Conservation (phyloP, 2,797 vertebrate species). For the Hypotaenidia okinawae region DNA sequence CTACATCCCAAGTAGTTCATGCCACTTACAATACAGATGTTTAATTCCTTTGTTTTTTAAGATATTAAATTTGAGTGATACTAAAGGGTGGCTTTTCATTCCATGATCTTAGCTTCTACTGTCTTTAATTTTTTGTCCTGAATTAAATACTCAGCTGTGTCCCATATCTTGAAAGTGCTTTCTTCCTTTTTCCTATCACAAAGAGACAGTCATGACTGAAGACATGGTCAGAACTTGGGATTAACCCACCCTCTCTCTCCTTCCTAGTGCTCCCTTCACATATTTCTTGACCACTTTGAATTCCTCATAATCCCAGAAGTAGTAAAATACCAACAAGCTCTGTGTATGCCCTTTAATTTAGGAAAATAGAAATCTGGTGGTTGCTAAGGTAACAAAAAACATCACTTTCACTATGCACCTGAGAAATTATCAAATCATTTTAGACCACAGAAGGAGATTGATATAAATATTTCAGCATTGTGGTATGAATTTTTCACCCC, state of each 20-base stretch:
- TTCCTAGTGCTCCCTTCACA: not conserved
- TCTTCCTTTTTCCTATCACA: not conserved
- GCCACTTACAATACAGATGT: not conserved
- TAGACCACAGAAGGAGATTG: not conserved
- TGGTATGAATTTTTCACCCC: not conserved
- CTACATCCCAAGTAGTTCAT: not conserved
- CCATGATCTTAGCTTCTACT: not conserved
- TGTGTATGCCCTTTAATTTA: not conserved
- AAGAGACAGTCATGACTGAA: not conserved
- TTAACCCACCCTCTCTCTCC: not conserved
- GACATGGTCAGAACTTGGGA: not conserved
- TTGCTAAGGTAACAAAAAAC: constrained; percentile 41
- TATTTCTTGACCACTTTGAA: not conserved
- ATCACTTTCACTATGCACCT: not conserved
- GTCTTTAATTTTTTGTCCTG: not conserved
- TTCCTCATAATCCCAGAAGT: not conserved
- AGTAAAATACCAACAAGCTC: not conserved
- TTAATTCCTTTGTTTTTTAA: not conserved
- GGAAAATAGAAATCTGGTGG: not conserved
- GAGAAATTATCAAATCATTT: not conserved
- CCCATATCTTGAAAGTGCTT: not conserved
- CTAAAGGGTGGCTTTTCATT: not conserved
- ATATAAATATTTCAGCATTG: not conserved
- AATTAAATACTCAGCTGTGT: not conserved
- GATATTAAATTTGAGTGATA: not conserved